A percentile compares a stretch with the other conserved stretches of the same genome.
These are phyloP conservation scores for Rhamnusium bicolor DNA, from an alignment of 2,888 invertebrate species.

Conservation along the genomic window DNA sequence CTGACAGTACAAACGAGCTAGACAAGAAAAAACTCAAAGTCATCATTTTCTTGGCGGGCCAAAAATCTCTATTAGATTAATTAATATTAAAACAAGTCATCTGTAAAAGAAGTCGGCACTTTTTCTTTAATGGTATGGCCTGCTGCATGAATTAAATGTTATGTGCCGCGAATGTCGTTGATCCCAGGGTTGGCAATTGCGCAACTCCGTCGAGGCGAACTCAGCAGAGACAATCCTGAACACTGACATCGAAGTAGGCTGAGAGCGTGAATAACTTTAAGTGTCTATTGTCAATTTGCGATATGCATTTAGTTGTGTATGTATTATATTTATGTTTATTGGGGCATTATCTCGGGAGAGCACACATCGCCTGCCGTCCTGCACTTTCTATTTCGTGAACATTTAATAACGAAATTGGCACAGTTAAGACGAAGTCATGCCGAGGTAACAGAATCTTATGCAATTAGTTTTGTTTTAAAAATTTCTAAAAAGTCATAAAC, in stretches of 20 bases:
- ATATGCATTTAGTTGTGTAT: conserved; percentile 25
- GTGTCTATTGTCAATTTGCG: conserved; percentile 38
- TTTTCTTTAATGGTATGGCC: conserved; percentile 26
- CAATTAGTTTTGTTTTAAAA: not conserved
- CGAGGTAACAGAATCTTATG: not conserved
- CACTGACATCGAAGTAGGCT: conserved; percentile 11
- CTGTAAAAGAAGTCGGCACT: conserved; percentile 44
- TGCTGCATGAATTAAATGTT: conserved; percentile 43
- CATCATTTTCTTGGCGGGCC: conserved; percentile 26
- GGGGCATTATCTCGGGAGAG: conserved; percentile 32
- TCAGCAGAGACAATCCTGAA: conserved; percentile 17
- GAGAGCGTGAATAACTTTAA: conserved; percentile 35
- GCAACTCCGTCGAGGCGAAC: conserved; percentile 24
- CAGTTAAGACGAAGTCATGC: conserved; percentile 20
- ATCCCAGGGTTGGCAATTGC: conserved; percentile 33
- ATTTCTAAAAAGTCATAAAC: too few species aligned
- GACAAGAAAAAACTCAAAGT: conserved; percentile 22
- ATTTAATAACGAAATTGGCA: conserved; percentile 29
- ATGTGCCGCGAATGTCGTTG: conserved; percentile 30
- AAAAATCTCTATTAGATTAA: conserved; percentile 44
- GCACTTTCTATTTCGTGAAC: conserved; percentile 42
- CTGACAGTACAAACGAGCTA: conserved; percentile 28
- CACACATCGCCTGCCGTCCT: not conserved
- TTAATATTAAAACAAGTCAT: conserved; percentile 44
- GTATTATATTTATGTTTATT: conserved; percentile 42